phyloP scores from a whole-genome alignment of 2,888 invertebrate species.

The Lacanobia wlatinum region DNA sequence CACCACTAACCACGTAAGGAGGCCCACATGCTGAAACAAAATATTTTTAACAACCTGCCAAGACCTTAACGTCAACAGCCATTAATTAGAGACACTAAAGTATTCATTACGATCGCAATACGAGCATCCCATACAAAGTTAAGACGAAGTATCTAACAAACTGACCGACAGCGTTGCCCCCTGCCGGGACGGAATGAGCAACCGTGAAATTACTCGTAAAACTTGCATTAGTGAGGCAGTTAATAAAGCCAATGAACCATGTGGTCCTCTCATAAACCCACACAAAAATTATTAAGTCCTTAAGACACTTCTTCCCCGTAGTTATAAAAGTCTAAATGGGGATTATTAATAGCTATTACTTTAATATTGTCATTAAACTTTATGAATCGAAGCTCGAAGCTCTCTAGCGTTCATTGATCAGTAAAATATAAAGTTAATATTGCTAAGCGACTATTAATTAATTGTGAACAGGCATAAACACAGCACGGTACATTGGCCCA shows the following conservation, averaged over 20 bases:
- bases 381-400: constrained; percentile 60
- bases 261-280: constrained; percentile 84
- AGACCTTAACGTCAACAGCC: constrained; percentile 40
- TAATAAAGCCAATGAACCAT: constrained; percentile 83
- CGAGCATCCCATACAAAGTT: constrained; percentile 56
- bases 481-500: constrained; percentile 27
- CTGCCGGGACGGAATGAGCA: constrained; percentile 83
- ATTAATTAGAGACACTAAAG: constrained; percentile 62
- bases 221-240: constrained; percentile 86
- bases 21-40: constrained; percentile 19
- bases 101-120: constrained; percentile 61
- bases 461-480: constrained; percentile 58
- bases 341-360: constrained; percentile 80
- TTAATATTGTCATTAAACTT: constrained; percentile 75
- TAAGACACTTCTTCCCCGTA: constrained; percentile 71
- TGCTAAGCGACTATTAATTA: constrained; percentile 56
- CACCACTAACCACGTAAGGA: constrained; percentile 2
- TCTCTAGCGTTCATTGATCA: constrained; percentile 55
- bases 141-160: constrained; percentile 41
- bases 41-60: constrained; percentile 43
- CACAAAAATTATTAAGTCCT: constrained; percentile 76
- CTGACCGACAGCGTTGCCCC: constrained; percentile 70
- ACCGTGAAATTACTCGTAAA: constrained; percentile 90
- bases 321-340: constrained; percentile 82
- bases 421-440: constrained; percentile 54